phyloP scores from a whole-genome alignment of 2,113 vertebrate genomes.

The Pygoscelis adeliae region DNA sequence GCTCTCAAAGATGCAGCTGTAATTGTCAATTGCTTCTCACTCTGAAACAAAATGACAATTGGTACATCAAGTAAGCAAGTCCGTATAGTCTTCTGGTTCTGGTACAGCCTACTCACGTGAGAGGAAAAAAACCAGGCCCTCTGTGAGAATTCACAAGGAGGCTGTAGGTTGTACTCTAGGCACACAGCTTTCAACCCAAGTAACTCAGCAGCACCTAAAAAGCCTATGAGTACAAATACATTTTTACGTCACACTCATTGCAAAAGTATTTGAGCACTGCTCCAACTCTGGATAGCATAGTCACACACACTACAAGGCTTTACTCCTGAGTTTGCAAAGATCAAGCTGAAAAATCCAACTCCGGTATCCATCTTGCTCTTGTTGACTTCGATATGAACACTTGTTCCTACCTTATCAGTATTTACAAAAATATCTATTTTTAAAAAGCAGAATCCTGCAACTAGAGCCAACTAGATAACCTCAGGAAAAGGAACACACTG shows the following conservation, averaged over 20 bases:
- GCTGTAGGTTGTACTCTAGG: neutral
- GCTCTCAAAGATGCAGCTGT: neutral
- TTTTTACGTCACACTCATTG: neutral
- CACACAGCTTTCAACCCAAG: neutral
- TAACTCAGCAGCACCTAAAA: neutral
- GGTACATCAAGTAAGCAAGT: neutral
- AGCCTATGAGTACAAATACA: accelerated
- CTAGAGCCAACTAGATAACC: neutral
- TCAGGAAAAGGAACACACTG: neutral
- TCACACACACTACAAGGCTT: neutral
- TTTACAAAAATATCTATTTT: neutral
- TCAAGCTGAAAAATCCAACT: neutral
- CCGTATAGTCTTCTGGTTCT: neutral
- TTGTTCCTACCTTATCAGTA: neutral
- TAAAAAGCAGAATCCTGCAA: neutral
- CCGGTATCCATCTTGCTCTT: neutral
- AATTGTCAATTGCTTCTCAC: neutral
- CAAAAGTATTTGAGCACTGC: neutral
- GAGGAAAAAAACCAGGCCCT: neutral
- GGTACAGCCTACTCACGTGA: neutral
- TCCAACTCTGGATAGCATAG: neutral
- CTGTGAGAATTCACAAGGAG: neutral
- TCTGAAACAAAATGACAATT: neutral
- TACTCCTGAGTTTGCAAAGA: neutral
- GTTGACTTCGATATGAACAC: neutral